Base-by-base conservation (phyloP, 1,140 invertebrate genomes). In the Drosophila arizonae region DNA sequence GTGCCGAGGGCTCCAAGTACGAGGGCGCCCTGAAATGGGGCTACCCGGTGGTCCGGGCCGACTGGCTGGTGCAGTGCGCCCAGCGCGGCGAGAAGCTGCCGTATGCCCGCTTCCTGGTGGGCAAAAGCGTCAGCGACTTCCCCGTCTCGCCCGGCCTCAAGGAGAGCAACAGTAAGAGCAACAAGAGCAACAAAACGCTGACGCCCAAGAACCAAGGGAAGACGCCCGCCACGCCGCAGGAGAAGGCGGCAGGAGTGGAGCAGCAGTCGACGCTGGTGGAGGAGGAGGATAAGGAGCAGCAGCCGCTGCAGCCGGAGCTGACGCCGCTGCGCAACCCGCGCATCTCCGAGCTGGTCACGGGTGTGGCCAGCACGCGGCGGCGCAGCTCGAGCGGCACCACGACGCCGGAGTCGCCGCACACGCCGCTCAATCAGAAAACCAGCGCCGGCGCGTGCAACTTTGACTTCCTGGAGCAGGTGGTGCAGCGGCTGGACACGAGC, bases 1-100 rank as follows among this genome's bases (percentile, higher is more conserved):
- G 92, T 0, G 92, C 96, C 0, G 93, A 93, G 67, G 97, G 97
- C 0, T 94, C 95, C 54, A 98, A 98, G 90, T 98, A 97, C 91
- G 91, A 92, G 39, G 97, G 96, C 8, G 96, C 97, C 0, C 90
- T 96, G 0, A 96, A 96, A 86, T 98, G 97, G 97, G 94, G 79
- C 46, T 91, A 92, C 67, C 96, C 94, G 1, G 95, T 95, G 24
- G 94, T 98, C 1, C 94, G 88, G 1, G 94, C 95, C 24, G 91
- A 95, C 13, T 98, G 97, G 97, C 85, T 98, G 28, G 88, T 96
- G 41, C 92, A 93, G 24, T 97, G 96, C 92, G 94, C 94, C 6
- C 79, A 89, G 8, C 79, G 92, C 6, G 93, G 94, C 1, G 79
- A 88, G 15, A 90, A 93, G 4, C 92, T 95, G 4, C 84, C 93